These are phyloP conservation scores for Bombus pascuorum DNA, from an alignment of 1,140 invertebrate species.

Conservation along the genomic window DNA sequence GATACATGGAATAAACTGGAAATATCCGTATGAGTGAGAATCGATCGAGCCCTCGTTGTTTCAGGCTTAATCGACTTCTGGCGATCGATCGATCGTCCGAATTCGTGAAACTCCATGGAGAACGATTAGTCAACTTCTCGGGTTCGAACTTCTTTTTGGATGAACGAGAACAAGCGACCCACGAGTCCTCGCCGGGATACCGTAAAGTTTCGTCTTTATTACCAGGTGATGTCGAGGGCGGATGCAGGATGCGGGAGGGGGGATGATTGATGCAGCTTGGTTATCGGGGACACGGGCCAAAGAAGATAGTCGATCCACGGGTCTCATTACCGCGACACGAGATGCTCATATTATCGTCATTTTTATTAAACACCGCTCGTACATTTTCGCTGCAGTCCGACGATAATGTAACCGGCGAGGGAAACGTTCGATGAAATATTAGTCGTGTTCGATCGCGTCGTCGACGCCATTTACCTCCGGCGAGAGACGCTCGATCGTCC, in stretches of 20 bases:
- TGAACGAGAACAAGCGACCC: not conserved
- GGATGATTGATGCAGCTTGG: constrained; percentile 80
- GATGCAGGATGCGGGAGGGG: constrained; percentile 43
- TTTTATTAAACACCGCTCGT: constrained; percentile 79
- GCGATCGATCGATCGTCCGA: not conserved
- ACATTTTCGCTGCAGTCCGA: constrained; percentile 33
- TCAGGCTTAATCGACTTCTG: not conserved
- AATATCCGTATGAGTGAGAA: not conserved
- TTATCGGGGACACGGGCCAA: constrained; percentile 80
- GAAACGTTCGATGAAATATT: constrained; percentile 54
- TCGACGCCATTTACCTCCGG: not conserved
- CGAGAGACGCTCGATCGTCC: not conserved
- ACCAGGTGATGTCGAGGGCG: constrained; percentile 58
- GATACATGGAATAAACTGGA: not conserved
- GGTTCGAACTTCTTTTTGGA: constrained; percentile 10
- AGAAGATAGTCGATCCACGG: constrained; percentile 73
- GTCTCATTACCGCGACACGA: constrained; percentile 80
- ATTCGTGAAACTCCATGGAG: not conserved
- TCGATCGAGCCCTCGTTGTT: not conserved
- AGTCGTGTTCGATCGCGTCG: constrained; percentile 16
- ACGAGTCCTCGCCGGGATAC: constrained; percentile 39
- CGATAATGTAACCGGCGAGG: constrained; percentile 26
- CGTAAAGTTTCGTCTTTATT: constrained; percentile 78
- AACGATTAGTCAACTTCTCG: constrained; percentile 61
- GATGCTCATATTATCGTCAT: constrained; percentile 82